phyloP scores from a whole-genome alignment of 2,113 vertebrate species.

The Lipotes vexillifer region DNA sequence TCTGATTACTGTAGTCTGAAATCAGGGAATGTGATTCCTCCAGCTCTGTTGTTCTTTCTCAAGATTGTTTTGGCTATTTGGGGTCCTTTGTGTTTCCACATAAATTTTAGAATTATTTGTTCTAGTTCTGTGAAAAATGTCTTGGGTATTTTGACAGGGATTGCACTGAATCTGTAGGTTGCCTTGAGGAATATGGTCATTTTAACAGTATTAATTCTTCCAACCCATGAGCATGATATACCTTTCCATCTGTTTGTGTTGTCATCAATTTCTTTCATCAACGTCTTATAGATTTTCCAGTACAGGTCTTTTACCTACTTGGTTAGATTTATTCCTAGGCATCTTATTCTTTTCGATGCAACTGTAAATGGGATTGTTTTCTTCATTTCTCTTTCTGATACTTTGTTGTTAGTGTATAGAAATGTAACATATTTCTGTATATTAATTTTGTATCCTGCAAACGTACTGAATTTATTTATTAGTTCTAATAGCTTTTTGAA shows the following conservation, averaged over 20 bases:
- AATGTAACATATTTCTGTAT: neutral
- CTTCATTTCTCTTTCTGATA: neutral
- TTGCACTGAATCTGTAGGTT: neutral
- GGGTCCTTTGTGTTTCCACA: neutral
- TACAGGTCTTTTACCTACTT: neutral
- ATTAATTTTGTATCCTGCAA: neutral
- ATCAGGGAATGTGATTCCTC: neutral
- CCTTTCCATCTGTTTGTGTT: neutral
- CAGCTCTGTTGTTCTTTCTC: neutral
- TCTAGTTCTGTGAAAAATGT: neutral
- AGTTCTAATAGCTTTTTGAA: neutral
- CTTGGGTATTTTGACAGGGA: neutral
- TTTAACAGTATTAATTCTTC: neutral
- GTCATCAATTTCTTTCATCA: neutral
- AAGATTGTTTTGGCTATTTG: neutral
- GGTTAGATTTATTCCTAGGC: neutral
- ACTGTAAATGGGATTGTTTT: neutral
- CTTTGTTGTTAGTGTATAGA: neutral
- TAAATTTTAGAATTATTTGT: neutral
- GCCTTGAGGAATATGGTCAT: neutral
- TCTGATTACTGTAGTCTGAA: neutral
- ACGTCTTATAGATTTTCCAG: neutral
- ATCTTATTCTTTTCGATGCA: neutral
- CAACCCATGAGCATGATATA: neutral
- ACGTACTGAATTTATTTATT: neutral